phyloP scores from a whole-genome alignment of 64 coral and sea anemone species.

The Porites australiensis region DNA sequence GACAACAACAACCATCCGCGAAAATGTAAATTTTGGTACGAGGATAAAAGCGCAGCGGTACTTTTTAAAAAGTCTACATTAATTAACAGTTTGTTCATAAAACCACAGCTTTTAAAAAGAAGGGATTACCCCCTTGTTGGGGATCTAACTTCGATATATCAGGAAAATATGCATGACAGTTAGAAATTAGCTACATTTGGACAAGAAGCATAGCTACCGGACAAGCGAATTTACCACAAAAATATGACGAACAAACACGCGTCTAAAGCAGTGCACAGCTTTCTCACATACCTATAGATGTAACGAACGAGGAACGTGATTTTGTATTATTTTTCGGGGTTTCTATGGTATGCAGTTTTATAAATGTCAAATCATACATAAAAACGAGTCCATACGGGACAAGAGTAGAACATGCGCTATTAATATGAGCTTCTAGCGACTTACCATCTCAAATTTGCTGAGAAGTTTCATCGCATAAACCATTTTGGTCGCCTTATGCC shows the following conservation, averaged over 20 bases:
- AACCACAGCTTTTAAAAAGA: neutral
- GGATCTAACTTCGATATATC: neutral
- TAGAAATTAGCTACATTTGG: neutral
- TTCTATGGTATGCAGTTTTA: too few species aligned
- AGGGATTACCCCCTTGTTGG: neutral
- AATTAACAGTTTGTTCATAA: conserved; percentile 1
- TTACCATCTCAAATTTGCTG: conserved; percentile 99
- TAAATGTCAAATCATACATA: too few species aligned
- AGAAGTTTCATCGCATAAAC: conserved; percentile 98
- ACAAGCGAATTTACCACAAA: neutral
- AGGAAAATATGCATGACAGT: neutral
- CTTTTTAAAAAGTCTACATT: neutral
- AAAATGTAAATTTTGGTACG: conserved; percentile 16
- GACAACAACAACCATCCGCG: neutral
- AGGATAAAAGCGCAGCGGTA: neutral
- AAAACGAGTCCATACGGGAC: too few species aligned
- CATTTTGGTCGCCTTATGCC: conserved; percentile 75
- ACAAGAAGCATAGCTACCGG: neutral
- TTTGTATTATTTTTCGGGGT: too few species aligned
- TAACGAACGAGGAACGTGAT: too few species aligned
- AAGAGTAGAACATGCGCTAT: too few species aligned
- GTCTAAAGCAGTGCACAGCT: too few species aligned
- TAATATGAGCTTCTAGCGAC: neutral
- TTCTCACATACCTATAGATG: too few species aligned
- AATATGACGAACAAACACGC: neutral